phyloP scores from a whole-genome alignment of 2,797 vertebrate species.

The Hippoglossus hippoglossus region DNA sequence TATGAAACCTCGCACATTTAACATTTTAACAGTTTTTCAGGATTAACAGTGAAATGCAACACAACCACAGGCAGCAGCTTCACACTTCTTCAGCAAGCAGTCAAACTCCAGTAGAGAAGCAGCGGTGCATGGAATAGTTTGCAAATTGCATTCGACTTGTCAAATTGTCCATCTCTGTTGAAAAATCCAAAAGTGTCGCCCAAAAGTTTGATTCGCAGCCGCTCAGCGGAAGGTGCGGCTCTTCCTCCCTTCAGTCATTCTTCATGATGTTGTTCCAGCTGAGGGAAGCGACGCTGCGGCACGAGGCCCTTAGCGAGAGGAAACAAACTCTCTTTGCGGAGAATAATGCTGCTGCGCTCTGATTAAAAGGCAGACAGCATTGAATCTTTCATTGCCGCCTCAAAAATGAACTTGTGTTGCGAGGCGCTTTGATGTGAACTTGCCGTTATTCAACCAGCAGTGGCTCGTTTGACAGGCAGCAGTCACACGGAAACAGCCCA shows the following conservation, averaged over 20 bases:
- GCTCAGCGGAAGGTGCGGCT: not conserved
- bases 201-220: not conserved
- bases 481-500: constrained; percentile 64
- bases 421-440: constrained; percentile 70
- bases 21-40: not conserved
- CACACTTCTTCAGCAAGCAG: not conserved
- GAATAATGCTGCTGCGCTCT: constrained; percentile 44
- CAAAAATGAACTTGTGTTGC: constrained; percentile 59
- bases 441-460: constrained; percentile 61
- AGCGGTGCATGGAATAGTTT: not conserved
- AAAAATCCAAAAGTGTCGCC: not conserved
- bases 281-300: constrained; percentile 7
- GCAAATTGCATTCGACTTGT: not conserved
- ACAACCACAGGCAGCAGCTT: not conserved
- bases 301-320: constrained; percentile 17
- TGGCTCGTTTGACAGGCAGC: constrained; percentile 67
- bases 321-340: constrained; percentile 44
- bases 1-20: not conserved
- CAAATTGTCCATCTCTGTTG: not conserved
- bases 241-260: not conserved
- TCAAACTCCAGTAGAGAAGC: not conserved
- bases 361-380: constrained; percentile 62
- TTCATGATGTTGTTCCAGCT: not conserved
- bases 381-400: constrained; percentile 72
- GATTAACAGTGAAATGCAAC: not conserved